phyloP scores from a whole-genome alignment of 2,797 vertebrate species.

The Salarias fasciatus region DNA sequence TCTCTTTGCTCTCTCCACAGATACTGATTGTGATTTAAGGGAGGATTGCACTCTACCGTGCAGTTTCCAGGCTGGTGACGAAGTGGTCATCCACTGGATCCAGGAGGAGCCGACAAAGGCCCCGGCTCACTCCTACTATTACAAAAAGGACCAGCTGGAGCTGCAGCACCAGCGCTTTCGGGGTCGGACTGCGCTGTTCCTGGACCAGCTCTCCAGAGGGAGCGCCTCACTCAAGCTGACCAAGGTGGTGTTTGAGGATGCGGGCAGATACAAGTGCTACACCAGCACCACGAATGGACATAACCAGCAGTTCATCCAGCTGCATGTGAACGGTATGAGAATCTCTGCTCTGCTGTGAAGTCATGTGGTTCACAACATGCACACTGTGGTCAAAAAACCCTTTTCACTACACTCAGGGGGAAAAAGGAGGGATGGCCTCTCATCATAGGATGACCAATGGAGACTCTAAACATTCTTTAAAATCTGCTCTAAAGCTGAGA shows the following conservation, averaged over 20 bases:
- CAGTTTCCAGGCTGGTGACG: neutral
- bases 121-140: slow-evolving; percentile 68
- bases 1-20: neutral
- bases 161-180: slow-evolving; percentile 53
- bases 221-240: slow-evolving; percentile 78
- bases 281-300: slow-evolving; percentile 24
- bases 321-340: slow-evolving; percentile 68
- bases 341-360: too few species aligned
- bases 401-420: too few species aligned
- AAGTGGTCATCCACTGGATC: slow-evolving; percentile 53
- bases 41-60: slow-evolving; percentile 33
- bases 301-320: slow-evolving; percentile 1
- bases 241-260: slow-evolving; percentile 58
- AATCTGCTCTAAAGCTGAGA: too few species aligned
- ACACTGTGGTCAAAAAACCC: too few species aligned
- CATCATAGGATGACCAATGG: too few species aligned
- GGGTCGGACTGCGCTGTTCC: slow-evolving; percentile 72
- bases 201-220: slow-evolving; percentile 61
- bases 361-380: too few species aligned
- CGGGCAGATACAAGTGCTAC: slow-evolving; percentile 76
- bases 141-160: slow-evolving; percentile 43
- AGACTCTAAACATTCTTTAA: too few species aligned
- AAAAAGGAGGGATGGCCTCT: too few species aligned
- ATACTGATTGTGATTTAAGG: slow-evolving; percentile 11
- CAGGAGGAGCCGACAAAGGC: rapidly evolving